These are phyloP conservation scores for Danaus melanippus DNA, from an alignment of 1,140 invertebrate genomes.

Conservation along the genomic window DNA sequence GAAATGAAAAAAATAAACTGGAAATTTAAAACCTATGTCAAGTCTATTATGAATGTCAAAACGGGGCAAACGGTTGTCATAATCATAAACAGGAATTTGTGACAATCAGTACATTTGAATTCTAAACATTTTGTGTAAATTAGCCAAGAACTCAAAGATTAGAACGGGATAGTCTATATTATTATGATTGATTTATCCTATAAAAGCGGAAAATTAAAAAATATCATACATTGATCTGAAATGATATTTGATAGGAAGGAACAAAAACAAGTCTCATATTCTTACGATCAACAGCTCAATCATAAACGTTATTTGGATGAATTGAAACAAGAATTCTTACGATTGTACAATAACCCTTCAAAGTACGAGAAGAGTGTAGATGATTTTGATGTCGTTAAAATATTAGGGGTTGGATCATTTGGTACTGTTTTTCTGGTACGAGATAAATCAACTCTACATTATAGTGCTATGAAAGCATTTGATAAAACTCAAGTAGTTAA, in stretches of 20 bases:
- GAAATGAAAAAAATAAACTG: too few relatives aligned
- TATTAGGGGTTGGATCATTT: constrained; percentile 90
- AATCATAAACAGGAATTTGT: too few relatives aligned
- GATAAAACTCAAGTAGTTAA: constrained; percentile 88
- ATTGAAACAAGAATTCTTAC: constrained; percentile 46
- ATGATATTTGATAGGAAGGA: constrained; percentile 36
- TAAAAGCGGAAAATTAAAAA: too few relatives aligned
- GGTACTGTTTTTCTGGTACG: constrained; percentile 91
- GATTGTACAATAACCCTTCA: constrained; percentile 19
- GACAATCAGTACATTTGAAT: too few relatives aligned
- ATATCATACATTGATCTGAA: background rate
- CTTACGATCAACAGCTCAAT: constrained; percentile 33
- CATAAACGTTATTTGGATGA: constrained; percentile 44
- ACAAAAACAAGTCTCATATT: constrained; percentile 27
- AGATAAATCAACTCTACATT: constrained; percentile 75
- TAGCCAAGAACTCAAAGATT: too few relatives aligned
- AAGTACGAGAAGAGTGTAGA: constrained; percentile 34
- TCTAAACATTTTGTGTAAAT: too few relatives aligned
- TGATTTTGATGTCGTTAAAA: constrained; percentile 52
- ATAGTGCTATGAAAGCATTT: constrained; percentile 92
- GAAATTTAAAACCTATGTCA: too few relatives aligned
- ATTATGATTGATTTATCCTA: too few relatives aligned
- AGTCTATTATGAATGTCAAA: too few relatives aligned
- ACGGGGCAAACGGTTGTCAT: too few relatives aligned
- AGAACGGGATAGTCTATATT: too few relatives aligned